Conservation (phyloP, 1,140 invertebrate genomes). For the Drosophila ogumai region DNA sequence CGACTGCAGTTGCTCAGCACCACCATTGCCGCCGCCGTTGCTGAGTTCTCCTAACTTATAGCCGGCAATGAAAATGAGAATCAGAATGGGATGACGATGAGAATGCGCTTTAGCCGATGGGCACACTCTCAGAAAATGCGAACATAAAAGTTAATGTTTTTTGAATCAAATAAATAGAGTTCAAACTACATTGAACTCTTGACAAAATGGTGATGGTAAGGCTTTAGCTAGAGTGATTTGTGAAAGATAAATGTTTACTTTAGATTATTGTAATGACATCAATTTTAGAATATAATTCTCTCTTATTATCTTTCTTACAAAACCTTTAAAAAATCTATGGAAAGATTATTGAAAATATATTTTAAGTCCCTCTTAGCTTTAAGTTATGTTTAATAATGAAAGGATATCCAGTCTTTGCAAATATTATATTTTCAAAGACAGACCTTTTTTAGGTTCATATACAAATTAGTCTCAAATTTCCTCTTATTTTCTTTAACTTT, state of each 20-base stretch:
- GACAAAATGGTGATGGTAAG: background rate
- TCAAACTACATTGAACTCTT: background rate
- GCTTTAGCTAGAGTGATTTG: background rate
- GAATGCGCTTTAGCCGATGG: conserved; percentile 68
- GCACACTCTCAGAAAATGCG: conserved; percentile 12
- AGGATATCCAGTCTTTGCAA: background rate
- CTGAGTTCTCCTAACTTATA: conserved; percentile 54
- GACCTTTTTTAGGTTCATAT: background rate
- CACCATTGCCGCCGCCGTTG: conserved; percentile 13
- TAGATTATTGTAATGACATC: background rate
- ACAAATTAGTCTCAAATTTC: background rate
- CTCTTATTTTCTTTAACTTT: background rate
- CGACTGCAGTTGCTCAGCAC: conserved; percentile 59
- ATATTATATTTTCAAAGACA: no score
- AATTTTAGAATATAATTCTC: background rate
- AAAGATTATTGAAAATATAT: no score
- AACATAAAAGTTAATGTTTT: background rate
- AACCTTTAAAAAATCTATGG: no score
- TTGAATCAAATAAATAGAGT: conserved; percentile 6
- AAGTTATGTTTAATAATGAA: background rate
- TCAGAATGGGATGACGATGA: conserved; percentile 58
- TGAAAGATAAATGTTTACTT: background rate
- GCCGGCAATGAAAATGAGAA: conserved; percentile 65
- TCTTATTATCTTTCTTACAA: no score
- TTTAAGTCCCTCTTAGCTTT: background rate